phyloP scores from a whole-genome alignment of 1,140 invertebrate genomes.

The Piezodorus guildinii region DNA sequence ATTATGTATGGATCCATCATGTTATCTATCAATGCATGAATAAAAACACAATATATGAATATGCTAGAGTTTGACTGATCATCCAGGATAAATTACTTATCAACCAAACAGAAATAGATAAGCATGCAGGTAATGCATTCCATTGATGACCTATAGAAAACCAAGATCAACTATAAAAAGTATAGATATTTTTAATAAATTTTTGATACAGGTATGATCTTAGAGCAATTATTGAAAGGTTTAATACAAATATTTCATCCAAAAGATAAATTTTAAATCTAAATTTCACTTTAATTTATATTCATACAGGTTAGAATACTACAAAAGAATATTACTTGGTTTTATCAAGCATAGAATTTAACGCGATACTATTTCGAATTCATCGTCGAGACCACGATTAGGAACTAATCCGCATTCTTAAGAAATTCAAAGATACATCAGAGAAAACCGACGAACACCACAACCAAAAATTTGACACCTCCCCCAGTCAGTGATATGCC shows the following conservation, averaged over 20 bases:
- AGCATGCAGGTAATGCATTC: slow-evolving; percentile 1
- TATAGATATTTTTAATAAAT: no score
- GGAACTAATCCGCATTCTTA: slow-evolving; percentile 2
- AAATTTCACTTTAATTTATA: no score
- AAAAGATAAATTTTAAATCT: no score
- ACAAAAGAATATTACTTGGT: no score
- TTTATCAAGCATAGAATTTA: no score
- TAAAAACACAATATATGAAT: not conserved
- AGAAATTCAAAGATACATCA: not conserved
- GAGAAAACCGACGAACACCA: not conserved
- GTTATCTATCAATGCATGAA: not conserved
- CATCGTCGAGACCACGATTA: not conserved
- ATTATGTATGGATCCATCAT: slow-evolving; percentile 74
- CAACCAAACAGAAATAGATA: not conserved
- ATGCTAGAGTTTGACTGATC: not conserved
- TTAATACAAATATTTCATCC: no score
- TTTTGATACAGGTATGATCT: no score
- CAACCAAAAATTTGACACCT: slow-evolving; percentile 13
- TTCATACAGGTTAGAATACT: no score
- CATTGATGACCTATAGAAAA: not conserved
- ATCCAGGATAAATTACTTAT: not conserved
- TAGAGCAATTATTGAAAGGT: no score
- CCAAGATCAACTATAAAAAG: no score
- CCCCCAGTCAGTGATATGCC: slow-evolving; percentile 6
- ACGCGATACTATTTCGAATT: no score